Base-by-base conservation (phyloP, 2,888 invertebrate genomes). In the Synergus laeviventris region DNA sequence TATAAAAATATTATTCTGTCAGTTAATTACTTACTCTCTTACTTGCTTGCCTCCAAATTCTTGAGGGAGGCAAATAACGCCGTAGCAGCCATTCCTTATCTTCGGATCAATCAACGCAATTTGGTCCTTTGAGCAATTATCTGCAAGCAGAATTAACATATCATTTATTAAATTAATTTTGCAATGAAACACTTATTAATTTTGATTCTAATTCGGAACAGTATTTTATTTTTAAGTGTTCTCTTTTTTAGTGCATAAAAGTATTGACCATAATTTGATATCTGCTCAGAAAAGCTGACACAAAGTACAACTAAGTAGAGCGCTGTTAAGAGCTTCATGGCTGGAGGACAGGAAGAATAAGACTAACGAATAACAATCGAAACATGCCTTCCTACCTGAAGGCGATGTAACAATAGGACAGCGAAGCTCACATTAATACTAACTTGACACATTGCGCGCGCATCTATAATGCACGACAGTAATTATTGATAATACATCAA, bases 61-160 rank as follows among this genome's bases (percentile, higher is more conserved):
- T 9, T 39, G 14, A 24, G 16, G 7, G 9, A 2, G 5, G 24
- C 66, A 66, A 9, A 66, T 16, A 45, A 66, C 66, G 21, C 21
- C 16, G 45, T 21, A 66, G 24, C 66, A 66, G 12, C 66, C 66
- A 45, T 66, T 45, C 24, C 21, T 21, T 24, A 42, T 66, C 16
- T 66, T 31, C 14, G 66, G 66, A 45, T 66, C 24, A 7, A 24
- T 24, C 5, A 66, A 4, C 14, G 21, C n/a, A 3, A 24, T 11
- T 9, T 66, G 42, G 9, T 16, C 45, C 3, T 45, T 11, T 14
- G 66, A 16, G 14, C 66, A 66, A 66, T 66, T 66, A 2, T n/a
- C 66, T 66, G 24, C 0, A 66, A 66, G 16, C 14, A n/a, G 39
- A 21, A 42, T 42, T 49, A 8, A 1, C 24, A 45, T 16, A 8